Evolutionary conservation across 2,113 vertebrate species (phyloP).

Genomic region (Dendrocopos noguchii): DNA sequence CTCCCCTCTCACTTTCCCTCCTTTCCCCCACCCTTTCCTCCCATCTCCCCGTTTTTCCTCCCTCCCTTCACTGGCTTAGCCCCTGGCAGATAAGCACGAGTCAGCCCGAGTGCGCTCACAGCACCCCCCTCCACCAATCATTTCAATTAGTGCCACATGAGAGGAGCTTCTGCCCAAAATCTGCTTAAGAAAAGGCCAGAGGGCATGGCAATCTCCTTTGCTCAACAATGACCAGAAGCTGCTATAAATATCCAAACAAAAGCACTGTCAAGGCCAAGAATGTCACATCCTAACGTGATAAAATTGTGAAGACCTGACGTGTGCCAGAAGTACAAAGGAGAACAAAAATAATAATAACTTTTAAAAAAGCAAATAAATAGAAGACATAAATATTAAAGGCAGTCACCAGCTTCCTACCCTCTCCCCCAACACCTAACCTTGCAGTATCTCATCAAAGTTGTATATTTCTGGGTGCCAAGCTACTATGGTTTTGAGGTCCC

Average conservation of each 20-base stretch:
- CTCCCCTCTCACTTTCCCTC: no score
- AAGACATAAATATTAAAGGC: background rate
- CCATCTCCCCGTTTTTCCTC: background rate
- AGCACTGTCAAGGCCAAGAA: conserved; percentile 65
- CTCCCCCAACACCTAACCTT: background rate
- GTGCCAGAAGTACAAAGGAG: background rate
- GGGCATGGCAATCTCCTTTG: conserved; percentile 74
- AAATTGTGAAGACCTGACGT: conserved; percentile 6
- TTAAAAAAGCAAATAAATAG: background rate
- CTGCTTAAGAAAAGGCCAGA: conserved; percentile 76
- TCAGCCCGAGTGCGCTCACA: conserved; percentile 56
- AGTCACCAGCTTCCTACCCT: background rate
- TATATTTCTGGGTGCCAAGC: conserved; percentile 7
- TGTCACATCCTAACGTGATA: conserved; percentile 64
- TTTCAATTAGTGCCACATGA: conserved; percentile 80
- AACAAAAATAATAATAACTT: background rate
- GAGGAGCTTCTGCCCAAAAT: conserved; percentile 77
- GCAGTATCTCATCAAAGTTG: background rate
- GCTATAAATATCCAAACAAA: conserved; percentile 77
- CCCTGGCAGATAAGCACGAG: conserved; percentile 64
- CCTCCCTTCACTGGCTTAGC: conserved; percentile 29
- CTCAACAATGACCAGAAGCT: conserved; percentile 73
- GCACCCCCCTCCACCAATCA: conserved; percentile 70
- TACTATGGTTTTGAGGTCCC: background rate
- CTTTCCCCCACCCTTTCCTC: background rate